Evolutionary conservation across 2,888 invertebrate species (phyloP).

Genomic region (Silvanus unidentatus): DNA sequence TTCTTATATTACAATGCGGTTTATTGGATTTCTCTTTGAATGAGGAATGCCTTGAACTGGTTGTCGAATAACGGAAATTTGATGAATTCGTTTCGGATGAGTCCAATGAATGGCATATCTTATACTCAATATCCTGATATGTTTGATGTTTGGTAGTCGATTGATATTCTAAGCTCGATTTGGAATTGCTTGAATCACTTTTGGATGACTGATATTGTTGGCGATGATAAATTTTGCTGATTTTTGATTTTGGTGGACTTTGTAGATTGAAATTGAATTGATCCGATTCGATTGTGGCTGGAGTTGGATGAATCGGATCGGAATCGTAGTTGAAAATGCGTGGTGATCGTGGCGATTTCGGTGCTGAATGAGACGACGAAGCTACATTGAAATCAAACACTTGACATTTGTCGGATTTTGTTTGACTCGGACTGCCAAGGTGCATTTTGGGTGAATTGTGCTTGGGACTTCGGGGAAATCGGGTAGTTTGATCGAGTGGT

Average conservation of each 20-base stretch:
- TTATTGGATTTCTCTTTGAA: conserved; percentile 41
- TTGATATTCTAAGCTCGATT: conserved; percentile 41
- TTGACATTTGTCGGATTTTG: conserved; percentile 24
- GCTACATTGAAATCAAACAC: conserved; percentile 13
- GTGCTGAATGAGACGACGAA: conserved; percentile 4
- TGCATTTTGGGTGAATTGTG: conserved; percentile 34
- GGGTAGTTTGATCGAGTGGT: conserved; percentile 24
- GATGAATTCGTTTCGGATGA: conserved; percentile 25
- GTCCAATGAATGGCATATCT: conserved; percentile 42
- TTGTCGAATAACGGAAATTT: background rate
- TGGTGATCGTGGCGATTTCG: conserved; percentile 27
- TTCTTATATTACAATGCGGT: conserved; percentile 50
- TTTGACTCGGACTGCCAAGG: conserved; percentile 34
- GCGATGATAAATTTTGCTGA: conserved; percentile 28
- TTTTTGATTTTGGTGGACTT: conserved; percentile 36
- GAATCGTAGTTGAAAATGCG: conserved; percentile 28
- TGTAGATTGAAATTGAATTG: conserved; percentile 38
- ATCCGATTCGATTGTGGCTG: conserved; percentile 33
- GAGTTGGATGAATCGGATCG: conserved; percentile 23
- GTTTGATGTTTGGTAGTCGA: conserved; percentile 41
- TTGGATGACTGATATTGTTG: conserved; percentile 39
- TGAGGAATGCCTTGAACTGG: conserved; percentile 31
- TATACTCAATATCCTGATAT: conserved; percentile 43
- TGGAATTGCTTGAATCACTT: conserved; percentile 39
- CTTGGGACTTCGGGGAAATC: conserved; percentile 23